Evolutionary conservation across 2,797 vertebrate species (phyloP), one percentile per base, ranked within the genome.

Genomic region (Gymnodraco acuticeps): DNA sequence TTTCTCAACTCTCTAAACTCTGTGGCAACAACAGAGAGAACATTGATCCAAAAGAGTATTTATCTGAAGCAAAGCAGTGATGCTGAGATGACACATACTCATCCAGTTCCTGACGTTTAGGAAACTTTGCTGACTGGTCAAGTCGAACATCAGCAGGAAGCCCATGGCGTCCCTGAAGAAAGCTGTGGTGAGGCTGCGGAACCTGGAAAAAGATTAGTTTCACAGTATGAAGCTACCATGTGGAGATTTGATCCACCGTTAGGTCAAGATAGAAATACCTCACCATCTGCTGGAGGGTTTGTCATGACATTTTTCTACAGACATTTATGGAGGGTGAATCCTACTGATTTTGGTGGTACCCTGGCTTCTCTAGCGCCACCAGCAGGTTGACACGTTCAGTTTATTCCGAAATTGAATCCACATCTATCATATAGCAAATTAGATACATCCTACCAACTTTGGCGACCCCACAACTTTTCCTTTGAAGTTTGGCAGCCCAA

Each of bases 121-220:
- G 89, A 99, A 98, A 89, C 98, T 99, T 93, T 99, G 97, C 65
- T 98, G 96, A 90, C 96, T 97, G 84, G 97, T 98, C 88, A 99
- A 92, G 88, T 99, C 98, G 72, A 99, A 99, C 97, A 98, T 97
- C 48, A 99, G 88, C 80, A 99, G 90, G 89, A 99, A 99, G 55
- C 98, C 98, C 98, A 99, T 99, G 23, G 97, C 97, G n/a, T 99
- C 98, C 92, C 98, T 93, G 94, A 99, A 99, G 87, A 99, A 99
- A 1, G 98, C 97, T 0, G 97, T 98, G 0, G 98, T 99, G 72
- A 99, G 97, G 75, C 98, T 99, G 87, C 98, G 94, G 84, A 99
- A 98, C 77, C 97, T 98, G 87, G n/a, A 58, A 73, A 74, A 11
- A 77, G 9, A 38, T 10, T 51, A 50, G 3, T 42, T 20, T 9